These are phyloP conservation scores for Trididemnum miniatum DNA, from an alignment of 23 tunicate genomes.

Conservation along the genomic window DNA sequence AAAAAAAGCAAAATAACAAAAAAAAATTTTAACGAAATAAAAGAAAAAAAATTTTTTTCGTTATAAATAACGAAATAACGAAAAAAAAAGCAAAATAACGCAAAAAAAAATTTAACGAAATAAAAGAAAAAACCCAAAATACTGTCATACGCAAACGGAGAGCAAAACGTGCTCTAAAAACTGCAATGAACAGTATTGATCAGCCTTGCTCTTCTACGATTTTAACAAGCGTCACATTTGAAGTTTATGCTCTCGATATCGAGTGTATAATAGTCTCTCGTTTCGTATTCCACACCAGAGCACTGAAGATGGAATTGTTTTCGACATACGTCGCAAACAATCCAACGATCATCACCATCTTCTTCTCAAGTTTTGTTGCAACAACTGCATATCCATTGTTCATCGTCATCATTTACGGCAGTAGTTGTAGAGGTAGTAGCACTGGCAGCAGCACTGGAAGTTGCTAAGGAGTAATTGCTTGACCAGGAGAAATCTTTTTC, in stretches of 20 bases:
- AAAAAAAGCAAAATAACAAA: no score
- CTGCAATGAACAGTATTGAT: no score
- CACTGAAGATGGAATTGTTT: constrained; percentile 25
- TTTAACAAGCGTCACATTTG: no score
- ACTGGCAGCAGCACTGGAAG: not conserved
- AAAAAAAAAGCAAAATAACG: no score
- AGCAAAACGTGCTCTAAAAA: no score
- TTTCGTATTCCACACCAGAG: not conserved
- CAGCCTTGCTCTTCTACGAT: no score
- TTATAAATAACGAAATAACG: no score
- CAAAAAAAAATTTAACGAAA: no score
- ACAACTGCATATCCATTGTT: not conserved
- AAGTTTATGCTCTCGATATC: not conserved
- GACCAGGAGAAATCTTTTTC: not conserved
- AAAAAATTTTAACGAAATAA: no score
- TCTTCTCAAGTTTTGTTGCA: constrained; percentile 1
- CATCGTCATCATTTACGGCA: not conserved
- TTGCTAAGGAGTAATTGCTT: not conserved
- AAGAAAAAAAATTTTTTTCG: no score
- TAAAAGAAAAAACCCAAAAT: no score
- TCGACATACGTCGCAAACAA: not conserved
- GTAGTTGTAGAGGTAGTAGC: not conserved
- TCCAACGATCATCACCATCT: constrained; percentile 28
- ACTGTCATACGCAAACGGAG: no score
- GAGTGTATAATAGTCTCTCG: not conserved